Base-by-base conservation (phyloP, 1,140 invertebrate species). In the Drosophila subobscura region DNA sequence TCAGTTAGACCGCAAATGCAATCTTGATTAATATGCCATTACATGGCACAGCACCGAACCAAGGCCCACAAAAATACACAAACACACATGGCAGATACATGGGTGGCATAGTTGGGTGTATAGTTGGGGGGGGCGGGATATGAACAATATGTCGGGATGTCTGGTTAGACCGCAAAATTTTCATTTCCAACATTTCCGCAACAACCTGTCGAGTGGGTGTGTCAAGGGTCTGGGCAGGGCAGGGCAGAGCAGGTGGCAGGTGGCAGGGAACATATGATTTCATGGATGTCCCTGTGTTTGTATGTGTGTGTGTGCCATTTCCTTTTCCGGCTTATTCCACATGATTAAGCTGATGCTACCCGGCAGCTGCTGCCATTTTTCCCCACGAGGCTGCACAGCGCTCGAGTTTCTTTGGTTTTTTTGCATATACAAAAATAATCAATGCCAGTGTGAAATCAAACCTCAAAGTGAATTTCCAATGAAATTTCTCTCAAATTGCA, bases 271-370 rank as follows among this genome's bases (percentile, higher is more conserved):
- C 61, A 77, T 74, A 61, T 67, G 67, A 66, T 59, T 77, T 53
- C 16, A 20, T 20, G 16, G 16, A 20, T 20, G 16, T 20, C 16
- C 1, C 16, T 20, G 0, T 20, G 16, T 20, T n/a, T n/a, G 16
- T 20, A 1, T 20, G 16, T 61, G 50, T 75, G 61, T 79, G 45
- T 73, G 64, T 76, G 74, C 79, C 76, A 83, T 89, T 88, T 88
- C 84, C 83, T 72, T 79, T 88, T 88, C 84, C 83, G 84, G 66
- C 44, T 79, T 83, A 77, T 88, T 88, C 75, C 83, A 89, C 83
- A 77, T 88, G 83, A 88, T 88, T 88, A 88, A 72, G 50, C 79
- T 89, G 75, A 81, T 86, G 81, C 81, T 81, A 81, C 63, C 65
- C 71, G 70, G 73, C 56, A 63, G 70, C 51, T 61, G 14, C 42